Base-by-base conservation (phyloP, 2,797 vertebrate genomes). In the Sparus aurata region DNA sequence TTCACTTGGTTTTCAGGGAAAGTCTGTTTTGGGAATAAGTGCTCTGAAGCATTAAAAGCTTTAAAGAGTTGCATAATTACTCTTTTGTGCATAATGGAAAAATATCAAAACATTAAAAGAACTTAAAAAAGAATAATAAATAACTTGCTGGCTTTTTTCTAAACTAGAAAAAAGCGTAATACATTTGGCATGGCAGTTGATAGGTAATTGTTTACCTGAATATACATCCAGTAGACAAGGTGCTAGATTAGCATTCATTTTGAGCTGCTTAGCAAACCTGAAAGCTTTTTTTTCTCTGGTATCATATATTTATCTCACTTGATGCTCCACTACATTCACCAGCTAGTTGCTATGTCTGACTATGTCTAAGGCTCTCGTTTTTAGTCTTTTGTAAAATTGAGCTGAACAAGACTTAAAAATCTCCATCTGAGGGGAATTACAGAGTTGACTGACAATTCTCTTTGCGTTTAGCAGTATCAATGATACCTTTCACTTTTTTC, bases 11-110 rank as follows among this genome's bases (percentile, higher is more conserved):
- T 46, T 46, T 69, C 34, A 25, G 45, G 72, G 17, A 30, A 50
- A 25, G 27, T 50, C 25, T 38, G 50, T 27, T n/a, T 63, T 25
- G 12, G 43, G 15, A 49, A n/a, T 5, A 77, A 20, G 0, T 8
- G 9, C 22, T 49, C 9, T 62, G 17, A 65, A 34, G 30, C n/a
- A 55, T 20, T 47, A 16, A 9, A 60, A 34, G 47, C 47, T 49
- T 60, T 23, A 2, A 53, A 34, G 74, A 12, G 23, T 62, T 70
- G 13, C 49, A 22, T 6, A 62, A 71, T 54, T 61, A 20, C 25
- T 23, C 25, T 9, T 57, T 47, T 69, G 22, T 47, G 38, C 59
- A 8, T 41, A 20, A 27, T 62, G 46, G 10, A 47, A 60, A 22
- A 3, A 30, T 5, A 41, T 43, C 45, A 23, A 15, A 6, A 5